Evolutionary conservation across 1,140 invertebrate species (phyloP), one percentile per base, ranked within the genome.

Genomic region (Centruroides vittatus): DNA sequence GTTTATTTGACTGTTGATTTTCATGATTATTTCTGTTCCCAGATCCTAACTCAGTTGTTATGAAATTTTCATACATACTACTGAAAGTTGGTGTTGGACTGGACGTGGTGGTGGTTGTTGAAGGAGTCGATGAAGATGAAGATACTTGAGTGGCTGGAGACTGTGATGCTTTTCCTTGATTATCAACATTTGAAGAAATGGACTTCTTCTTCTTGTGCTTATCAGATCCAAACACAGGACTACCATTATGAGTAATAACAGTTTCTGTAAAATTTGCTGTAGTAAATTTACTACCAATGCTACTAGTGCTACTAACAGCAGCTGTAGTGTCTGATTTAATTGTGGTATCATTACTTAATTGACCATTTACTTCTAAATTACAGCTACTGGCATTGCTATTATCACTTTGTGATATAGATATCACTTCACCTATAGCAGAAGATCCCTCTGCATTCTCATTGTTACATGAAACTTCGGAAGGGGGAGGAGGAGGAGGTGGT

Each of bases 201-300:
- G 46, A 56, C 35, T 62, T 64, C 35, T 61, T 64, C 23, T 58
- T 60, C 3, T 46, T 41, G 12, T 47, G 50, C 46, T 64, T 60
- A n/a, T 58, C 64, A n/a, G 66, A 63, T 36, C 64, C 70, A 63
- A 71, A 70, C n/a, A 71, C 70, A 11, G 63, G 63, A 61, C 70
- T 72, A 52, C 66, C 67, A 66, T 71, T 69, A 35, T 67, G 70
- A 10, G 69, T 71, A 23, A 68, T 62, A 13, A 68, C 68, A 12
- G 76, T 76, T 60, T 79, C 77, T 49, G 76, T 76, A 62, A 79
- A 79, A 69, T 79, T 79, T 3, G 77, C 77, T 60, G 75, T 79
- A 10, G 78, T 79, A 63, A 79, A 79, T 68, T 79, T 79, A 61
- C 73, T 73, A 41, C 50, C 52, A 51, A 64, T 36, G 47, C 11